Evolutionary conservation across 2,113 vertebrate genomes (phyloP), one percentile per base, ranked within the genome.

Genomic region (Galbula dea): DNA sequence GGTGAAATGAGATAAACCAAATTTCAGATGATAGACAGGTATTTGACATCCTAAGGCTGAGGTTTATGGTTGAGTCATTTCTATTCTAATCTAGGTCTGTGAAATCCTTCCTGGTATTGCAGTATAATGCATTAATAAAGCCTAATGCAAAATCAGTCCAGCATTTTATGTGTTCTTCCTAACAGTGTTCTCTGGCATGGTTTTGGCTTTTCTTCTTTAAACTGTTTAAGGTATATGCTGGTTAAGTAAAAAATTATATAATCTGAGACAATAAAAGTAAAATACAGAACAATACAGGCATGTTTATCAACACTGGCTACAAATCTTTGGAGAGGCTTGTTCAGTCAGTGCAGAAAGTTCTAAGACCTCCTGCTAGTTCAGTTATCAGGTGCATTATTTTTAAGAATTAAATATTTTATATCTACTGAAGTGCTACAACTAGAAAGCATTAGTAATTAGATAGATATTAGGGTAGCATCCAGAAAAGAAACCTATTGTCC

Each of bases 321-420:
- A 65, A 73, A 51, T 65, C 15, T 68, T 46, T 41, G 45, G 21
- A 45, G 26, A 63, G 7, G 4, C 3, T 80, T 10, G 1, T 80
- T 77, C 26, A 51, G 11, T 49, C 68, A 77, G 27, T 6, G 14
- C 7, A 75, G 12, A 79, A 82, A 67, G 6, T 58, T 82, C 29
- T 66, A 37, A n/a, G 8, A 4, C 5, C 3, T 72, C 12, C 22
- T 68, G 19, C 12, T n/a, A n/a, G 11, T 37, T 79, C 26, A 46
- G 6, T n/a, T 27, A 65, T 43, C 11, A 59, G 4, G 3, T 62
- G 9, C 0, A 0, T 54, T 72, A 19, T 15, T 3, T 34, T 13
- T 48, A 55, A 57, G 14, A 71, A 63, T 54, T 67, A 16, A 30
- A 11, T 43, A 74, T 67, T 49, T 75, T 4, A 2, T 46, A 51